These are phyloP conservation scores for Podiceps cristatus DNA, from an alignment of 2,113 vertebrate genomes.

Conservation along the genomic window DNA sequence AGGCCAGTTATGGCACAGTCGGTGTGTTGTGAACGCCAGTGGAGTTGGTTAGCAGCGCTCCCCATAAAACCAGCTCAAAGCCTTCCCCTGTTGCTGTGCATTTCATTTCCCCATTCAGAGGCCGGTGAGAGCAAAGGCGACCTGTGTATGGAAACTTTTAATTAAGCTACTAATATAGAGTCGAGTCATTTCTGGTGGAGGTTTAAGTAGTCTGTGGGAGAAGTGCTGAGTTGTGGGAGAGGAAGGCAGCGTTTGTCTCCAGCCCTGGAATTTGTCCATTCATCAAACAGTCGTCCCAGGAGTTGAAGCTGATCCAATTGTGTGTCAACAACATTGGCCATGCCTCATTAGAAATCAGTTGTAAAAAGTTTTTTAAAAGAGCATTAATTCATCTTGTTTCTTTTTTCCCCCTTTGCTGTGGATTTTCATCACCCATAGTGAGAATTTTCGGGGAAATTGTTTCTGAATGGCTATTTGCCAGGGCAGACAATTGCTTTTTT, in stretches of 20 bases:
- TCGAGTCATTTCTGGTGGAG: not conserved
- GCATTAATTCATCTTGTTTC: constrained; percentile 34
- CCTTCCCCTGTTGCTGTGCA: not conserved
- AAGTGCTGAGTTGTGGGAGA: constrained; percentile 27
- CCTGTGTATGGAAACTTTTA: constrained; percentile 42
- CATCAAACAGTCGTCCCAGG: constrained; percentile 1
- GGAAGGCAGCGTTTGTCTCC: constrained; percentile 15
- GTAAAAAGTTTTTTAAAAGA: constrained; percentile 43
- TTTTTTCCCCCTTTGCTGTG: not conserved
- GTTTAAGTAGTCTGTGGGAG: constrained; percentile 20
- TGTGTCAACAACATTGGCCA: constrained; percentile 29
- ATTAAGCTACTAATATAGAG: constrained; percentile 56
- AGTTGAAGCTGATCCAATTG: constrained; percentile 40
- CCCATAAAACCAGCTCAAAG: constrained; percentile 57
- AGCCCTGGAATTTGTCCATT: constrained; percentile 45
- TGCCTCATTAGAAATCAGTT: constrained; percentile 50
- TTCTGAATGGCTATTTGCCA: constrained; percentile 20
- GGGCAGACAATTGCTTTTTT: not conserved
- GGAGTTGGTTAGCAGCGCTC: not conserved
- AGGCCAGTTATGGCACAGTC: not conserved
- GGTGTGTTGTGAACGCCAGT: not conserved
- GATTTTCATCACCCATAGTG: not conserved
- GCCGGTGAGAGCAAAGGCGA: not conserved
- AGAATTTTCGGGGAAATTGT: constrained; percentile 40
- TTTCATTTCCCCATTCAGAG: constrained; percentile 3